These are phyloP conservation scores for Rotaria magnacalcarata DNA, from an alignment of 2,888 invertebrate species.

Conservation along the genomic window DNA sequence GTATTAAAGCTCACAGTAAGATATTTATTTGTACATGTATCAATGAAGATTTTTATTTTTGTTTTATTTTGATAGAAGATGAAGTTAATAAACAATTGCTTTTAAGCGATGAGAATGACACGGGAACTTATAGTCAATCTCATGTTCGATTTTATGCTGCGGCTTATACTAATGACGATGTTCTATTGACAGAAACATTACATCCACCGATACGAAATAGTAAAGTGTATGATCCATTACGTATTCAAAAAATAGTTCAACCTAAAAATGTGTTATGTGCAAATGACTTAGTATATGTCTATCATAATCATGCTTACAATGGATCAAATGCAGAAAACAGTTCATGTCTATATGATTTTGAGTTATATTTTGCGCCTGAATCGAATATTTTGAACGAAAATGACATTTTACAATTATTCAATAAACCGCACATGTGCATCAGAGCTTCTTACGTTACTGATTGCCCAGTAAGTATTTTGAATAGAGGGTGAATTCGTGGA, in stretches of 20 bases:
- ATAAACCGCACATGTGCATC: neutral
- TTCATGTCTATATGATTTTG: neutral
- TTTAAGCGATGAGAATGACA: neutral
- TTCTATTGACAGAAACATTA: neutral
- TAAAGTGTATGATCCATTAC: neutral
- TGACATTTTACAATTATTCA: neutral
- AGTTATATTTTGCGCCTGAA: neutral
- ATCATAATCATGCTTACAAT: neutral
- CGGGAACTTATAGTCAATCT: neutral
- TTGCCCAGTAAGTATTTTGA: neutral
- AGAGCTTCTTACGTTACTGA: neutral
- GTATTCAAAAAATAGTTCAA: neutral
- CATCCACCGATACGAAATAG: neutral
- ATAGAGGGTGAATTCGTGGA: no score
- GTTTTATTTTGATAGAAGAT: neutral
- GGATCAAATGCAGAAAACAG: neutral
- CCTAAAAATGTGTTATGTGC: neutral
- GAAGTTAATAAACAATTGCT: neutral
- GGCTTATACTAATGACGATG: neutral
- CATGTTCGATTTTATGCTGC: slow-evolving; percentile 1
- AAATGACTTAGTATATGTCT: neutral
- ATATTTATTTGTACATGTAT: neutral
- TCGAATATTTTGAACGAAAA: neutral
- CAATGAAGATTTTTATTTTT: neutral
- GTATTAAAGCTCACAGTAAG: neutral